Base-by-base conservation (phyloP, 2,888 invertebrate species). In the Andricus curvator region DNA sequence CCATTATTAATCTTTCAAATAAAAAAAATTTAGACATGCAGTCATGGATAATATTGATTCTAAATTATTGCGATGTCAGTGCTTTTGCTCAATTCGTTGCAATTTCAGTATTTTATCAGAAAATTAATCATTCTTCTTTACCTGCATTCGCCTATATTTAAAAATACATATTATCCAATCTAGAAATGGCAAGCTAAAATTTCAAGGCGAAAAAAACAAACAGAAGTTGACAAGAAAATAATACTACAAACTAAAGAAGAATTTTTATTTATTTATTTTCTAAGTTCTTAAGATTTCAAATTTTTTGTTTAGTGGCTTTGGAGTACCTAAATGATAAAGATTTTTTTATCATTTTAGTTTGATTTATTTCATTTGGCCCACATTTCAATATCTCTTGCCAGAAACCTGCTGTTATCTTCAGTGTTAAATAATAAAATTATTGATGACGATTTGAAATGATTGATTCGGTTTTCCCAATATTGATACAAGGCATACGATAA, bases 341-440 rank as follows among this genome's bases (percentile, higher is more conserved):
- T 48, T 48, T 44, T 44, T 2, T 29, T 15, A 48, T 48, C 25
- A 51, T 51, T 70, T 51, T 20, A 51, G 29, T 51, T 51, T 8
- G 11, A 22, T 60, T 60, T 51, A 1, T 70, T 51, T 56, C 56
- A 37, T 56, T 74, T 60, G n/a, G 51, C 15, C 56, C 56, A 56
- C n/a, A 70, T 33, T 70, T 70, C 48, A 29, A 11, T 74, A 74
- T 74, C 56, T 67, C 22, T 74, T 13, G n/a, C 60, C 60, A 51
- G n/a, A 74, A 74, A 74, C 20, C 6, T 74, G 74, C 25, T 33
- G 56, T 74, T 56, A 74, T 74, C 56, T 37, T 74, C n/a, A 11
- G 51, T 60, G 2, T 74, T 64, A 25, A 17, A 60, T 4, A n/a
- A 4, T 56, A 15, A 29, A 64, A 29, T 29, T 25, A 64, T 29